A percentile compares a stretch with the other conserved stretches of the same genome.
Evolutionary conservation across 2,888 invertebrate species (phyloP).

Genomic region (Rotaria sp.): DNA sequence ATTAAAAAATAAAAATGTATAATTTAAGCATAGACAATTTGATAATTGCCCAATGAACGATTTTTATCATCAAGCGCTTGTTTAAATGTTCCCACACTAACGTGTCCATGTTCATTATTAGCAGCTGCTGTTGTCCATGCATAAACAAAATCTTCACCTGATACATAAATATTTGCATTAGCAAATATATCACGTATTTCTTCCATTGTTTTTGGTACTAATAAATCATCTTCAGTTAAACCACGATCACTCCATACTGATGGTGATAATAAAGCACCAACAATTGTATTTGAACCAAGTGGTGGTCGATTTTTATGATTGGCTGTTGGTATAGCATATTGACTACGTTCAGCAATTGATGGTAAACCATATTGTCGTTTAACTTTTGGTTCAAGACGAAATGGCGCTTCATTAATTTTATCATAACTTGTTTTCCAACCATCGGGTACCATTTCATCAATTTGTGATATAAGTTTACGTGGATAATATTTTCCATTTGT

Average conservation of each 20-base stretch:
- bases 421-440: conserved; percentile 40
- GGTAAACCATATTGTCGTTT: conserved; percentile 51
- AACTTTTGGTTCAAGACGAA: conserved; percentile 42
- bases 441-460: conserved; percentile 32
- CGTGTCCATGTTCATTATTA: conserved; percentile 50
- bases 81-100: conserved; percentile 53
- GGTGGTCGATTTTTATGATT: conserved; percentile 49
- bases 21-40: conserved; percentile 14
- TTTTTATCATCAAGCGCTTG: conserved; percentile 45
- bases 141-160: conserved; percentile 49
- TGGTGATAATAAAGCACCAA: conserved; percentile 50
- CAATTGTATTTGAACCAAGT: conserved; percentile 53
- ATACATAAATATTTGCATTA: conserved; percentile 49
- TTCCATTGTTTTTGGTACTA: conserved; percentile 48
- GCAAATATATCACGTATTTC: conserved; percentile 50
- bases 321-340: conserved; percentile 49
- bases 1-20: background rate
- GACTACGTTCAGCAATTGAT: conserved; percentile 49
- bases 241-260: conserved; percentile 50
- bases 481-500: conserved; percentile 29
- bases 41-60: background rate
- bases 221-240: conserved; percentile 51
- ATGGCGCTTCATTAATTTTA: conserved; percentile 39
- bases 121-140: conserved; percentile 48
- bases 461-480: conserved; percentile 31